Conservation (phyloP, 2,888 invertebrate species). For the Iselma pallidipennis region DNA sequence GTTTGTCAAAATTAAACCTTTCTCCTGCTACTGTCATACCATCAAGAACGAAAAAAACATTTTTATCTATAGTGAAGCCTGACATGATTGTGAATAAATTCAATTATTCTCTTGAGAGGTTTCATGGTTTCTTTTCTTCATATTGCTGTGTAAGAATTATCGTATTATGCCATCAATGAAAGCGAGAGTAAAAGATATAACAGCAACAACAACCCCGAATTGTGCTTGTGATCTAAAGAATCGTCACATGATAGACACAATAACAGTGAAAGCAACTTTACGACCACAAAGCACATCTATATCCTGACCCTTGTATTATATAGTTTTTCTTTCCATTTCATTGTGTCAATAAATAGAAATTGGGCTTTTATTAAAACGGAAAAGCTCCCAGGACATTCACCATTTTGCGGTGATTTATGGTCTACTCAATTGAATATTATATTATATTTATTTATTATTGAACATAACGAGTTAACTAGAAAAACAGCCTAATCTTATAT, state of each 20-base stretch:
- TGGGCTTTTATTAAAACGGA: slow-evolving; percentile 17
- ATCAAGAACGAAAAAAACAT: too few species aligned
- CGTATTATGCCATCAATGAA: neutral
- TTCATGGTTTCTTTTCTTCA: neutral
- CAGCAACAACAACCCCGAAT: neutral
- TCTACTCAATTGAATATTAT: neutral
- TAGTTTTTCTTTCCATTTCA: slow-evolving; percentile 12
- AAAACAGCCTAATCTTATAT: neutral
- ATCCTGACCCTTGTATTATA: slow-evolving; percentile 13
- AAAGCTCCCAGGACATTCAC: neutral
- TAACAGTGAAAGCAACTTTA: slow-evolving; percentile 14
- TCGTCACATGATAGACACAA: neutral
- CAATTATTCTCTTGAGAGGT: neutral
- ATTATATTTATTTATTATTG: neutral
- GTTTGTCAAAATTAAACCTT: neutral
- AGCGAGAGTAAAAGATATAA: neutral
- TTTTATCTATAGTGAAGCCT: too few species aligned
- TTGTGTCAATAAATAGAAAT: slow-evolving; percentile 21
- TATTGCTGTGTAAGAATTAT: neutral
- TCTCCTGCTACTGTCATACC: neutral
- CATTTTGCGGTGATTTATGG: neutral
- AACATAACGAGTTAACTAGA: neutral
- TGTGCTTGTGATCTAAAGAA: too few species aligned
- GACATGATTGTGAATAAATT: too few species aligned
- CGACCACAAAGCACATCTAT: slow-evolving; percentile 19